A percentile compares a stretch with the other conserved stretches of the same genome.
These are phyloP conservation scores for Heliothis subflexa DNA, from an alignment of 1,140 invertebrate species.

Conservation along the genomic window DNA sequence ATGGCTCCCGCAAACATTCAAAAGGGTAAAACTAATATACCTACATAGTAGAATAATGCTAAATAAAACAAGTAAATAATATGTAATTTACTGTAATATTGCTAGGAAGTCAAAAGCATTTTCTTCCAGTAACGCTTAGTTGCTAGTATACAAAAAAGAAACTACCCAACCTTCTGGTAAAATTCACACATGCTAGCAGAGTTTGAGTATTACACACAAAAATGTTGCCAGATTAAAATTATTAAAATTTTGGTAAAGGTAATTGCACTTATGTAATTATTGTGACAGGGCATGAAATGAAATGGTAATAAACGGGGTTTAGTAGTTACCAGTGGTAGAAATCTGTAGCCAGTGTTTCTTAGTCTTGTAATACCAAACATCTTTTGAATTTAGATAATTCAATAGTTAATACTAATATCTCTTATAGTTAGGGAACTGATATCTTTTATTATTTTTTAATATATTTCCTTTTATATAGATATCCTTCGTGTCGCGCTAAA, in stretches of 20 bases:
- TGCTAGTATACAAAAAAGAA: not conserved
- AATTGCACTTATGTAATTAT: conserved; percentile 19
- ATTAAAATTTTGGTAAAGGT: not conserved
- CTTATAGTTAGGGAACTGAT: conserved; percentile 9
- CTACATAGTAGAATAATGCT: conserved; percentile 1
- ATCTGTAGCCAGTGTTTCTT: conserved; percentile 5
- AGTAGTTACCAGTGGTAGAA: conserved; percentile 10
- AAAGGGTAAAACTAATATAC: conserved; percentile 17
- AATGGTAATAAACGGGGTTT: not conserved
- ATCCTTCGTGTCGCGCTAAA: too few species aligned
- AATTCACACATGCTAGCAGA: not conserved
- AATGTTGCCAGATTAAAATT: conserved; percentile 24
- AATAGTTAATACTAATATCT: conserved; percentile 2
- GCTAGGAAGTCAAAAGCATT: not conserved
- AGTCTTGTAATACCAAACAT: not conserved
- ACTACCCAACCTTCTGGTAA: not conserved
- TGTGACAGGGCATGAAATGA: conserved; percentile 9
- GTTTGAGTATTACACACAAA: not conserved
- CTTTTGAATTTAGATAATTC: not conserved
- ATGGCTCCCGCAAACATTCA: not conserved
- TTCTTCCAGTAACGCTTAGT: not conserved
- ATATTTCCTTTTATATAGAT: not conserved
- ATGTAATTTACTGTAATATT: not conserved
- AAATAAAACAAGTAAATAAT: not conserved
- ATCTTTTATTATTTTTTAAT: not conserved